These are phyloP conservation scores for Pica pica DNA, from an alignment of 2,113 vertebrate genomes.

Conservation along the genomic window DNA sequence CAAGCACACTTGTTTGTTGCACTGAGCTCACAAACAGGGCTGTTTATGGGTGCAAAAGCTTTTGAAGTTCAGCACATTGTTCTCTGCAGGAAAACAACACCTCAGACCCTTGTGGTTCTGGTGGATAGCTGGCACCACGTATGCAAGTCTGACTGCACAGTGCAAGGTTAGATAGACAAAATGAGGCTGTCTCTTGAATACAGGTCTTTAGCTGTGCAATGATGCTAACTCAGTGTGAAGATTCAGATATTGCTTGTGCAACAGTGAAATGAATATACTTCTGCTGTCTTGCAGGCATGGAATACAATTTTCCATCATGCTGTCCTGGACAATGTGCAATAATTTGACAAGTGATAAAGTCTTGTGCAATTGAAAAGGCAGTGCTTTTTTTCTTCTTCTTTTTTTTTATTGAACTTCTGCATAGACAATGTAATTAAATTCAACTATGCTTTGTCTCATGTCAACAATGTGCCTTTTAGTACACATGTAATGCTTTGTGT, in stretches of 20 bases:
- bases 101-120: not conserved
- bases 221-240: not conserved
- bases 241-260: not conserved
- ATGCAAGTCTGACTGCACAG: not conserved
- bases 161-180: not conserved
- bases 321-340: not conserved
- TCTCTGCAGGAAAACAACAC: not conserved
- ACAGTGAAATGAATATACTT: not conserved
- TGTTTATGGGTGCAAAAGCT: not conserved
- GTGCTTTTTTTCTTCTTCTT: not conserved
- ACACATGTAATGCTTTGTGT: not conserved
- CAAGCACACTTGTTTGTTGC: not conserved
- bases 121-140: not conserved
- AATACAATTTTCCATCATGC: not conserved
- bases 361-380: not conserved
- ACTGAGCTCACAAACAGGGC: not conserved
- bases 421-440: not conserved
- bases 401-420: not conserved
- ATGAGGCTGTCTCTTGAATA: not conserved
- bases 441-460: not conserved
- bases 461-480: not conserved
- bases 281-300: not conserved
- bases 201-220: not conserved
- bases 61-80: not conserved
- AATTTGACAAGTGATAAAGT: conserved; percentile 4